phyloP scores from a whole-genome alignment of 2,888 invertebrate species.

The Zonitis immaculata region DNA sequence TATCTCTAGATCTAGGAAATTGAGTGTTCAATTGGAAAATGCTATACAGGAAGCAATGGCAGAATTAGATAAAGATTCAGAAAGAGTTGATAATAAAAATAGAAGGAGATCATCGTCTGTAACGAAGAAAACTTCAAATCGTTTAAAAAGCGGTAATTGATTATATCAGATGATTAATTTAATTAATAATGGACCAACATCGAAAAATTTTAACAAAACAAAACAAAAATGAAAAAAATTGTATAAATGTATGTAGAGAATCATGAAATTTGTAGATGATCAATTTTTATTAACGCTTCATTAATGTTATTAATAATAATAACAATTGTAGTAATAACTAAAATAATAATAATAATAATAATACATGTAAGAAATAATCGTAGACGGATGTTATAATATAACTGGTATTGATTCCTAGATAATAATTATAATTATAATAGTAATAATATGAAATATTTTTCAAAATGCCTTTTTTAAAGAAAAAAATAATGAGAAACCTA shows the following conservation, averaged over 20 bases:
- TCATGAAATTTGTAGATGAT: constrained; percentile 22
- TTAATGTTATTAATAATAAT: constrained; percentile 33
- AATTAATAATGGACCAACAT: constrained; percentile 42
- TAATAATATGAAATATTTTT: constrained; percentile 43
- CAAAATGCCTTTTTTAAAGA: constrained; percentile 44
- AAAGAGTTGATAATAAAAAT: constrained; percentile 37
- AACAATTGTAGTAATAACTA: no score
- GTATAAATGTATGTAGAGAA: constrained; percentile 25
- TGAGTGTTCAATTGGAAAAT: constrained; percentile 83
- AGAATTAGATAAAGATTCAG: constrained; percentile 65
- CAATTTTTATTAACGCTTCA: constrained; percentile 39
- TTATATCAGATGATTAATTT: constrained; percentile 7
- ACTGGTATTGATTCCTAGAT: constrained; percentile 47
- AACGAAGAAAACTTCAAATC: constrained; percentile 43
- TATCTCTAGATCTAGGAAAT: constrained; percentile 78
- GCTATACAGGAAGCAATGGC: constrained; percentile 92
- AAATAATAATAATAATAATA: no score
- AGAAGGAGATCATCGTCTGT: constrained; percentile 30
- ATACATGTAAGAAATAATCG: constrained; percentile 17
- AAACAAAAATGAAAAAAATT: constrained; percentile 14
- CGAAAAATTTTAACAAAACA: constrained; percentile 25
- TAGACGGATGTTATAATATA: constrained; percentile 22
- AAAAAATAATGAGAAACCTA: neutral
- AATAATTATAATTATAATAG: constrained; percentile 34
- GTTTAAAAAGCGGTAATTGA: constrained; percentile 51